Conservation (phyloP, 2,888 invertebrate genomes). For the Rosalia funebris region DNA sequence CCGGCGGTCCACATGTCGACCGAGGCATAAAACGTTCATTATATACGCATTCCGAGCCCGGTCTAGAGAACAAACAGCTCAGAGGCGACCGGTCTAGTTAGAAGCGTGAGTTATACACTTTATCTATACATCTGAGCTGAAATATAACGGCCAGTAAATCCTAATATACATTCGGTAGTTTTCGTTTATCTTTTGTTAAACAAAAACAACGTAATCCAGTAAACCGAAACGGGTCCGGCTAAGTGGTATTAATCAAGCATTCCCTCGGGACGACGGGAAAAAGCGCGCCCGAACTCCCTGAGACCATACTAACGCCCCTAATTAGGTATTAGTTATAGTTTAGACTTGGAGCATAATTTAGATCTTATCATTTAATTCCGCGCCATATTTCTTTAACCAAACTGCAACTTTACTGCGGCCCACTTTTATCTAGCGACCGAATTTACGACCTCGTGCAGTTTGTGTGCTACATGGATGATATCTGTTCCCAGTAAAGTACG, state of each 20-base stretch:
- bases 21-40: background rate
- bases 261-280: conserved; percentile 44
- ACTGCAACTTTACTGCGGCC: too few species aligned
- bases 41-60: background rate
- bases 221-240: conserved; percentile 52
- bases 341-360: conserved; percentile 37
- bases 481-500: too few species aligned
- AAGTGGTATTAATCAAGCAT: conserved; percentile 59
- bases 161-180: conserved; percentile 49
- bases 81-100: background rate
- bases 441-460: too few species aligned
- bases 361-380: conserved; percentile 35
- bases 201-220: conserved; percentile 58
- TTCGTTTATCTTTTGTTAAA: conserved; percentile 57
- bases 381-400: conserved; percentile 16
- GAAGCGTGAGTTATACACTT: conserved; percentile 3
- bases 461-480: too few species aligned
- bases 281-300: conserved; percentile 35
- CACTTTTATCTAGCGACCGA: too few species aligned
- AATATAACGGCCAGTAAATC: conserved; percentile 49
- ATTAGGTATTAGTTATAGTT: conserved; percentile 49
- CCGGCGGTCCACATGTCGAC: background rate
- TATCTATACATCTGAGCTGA: conserved; percentile 45
- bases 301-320: conserved; percentile 46
- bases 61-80: background rate